Base-by-base conservation (phyloP, 2,113 vertebrate genomes). In the Perca flavescens region DNA sequence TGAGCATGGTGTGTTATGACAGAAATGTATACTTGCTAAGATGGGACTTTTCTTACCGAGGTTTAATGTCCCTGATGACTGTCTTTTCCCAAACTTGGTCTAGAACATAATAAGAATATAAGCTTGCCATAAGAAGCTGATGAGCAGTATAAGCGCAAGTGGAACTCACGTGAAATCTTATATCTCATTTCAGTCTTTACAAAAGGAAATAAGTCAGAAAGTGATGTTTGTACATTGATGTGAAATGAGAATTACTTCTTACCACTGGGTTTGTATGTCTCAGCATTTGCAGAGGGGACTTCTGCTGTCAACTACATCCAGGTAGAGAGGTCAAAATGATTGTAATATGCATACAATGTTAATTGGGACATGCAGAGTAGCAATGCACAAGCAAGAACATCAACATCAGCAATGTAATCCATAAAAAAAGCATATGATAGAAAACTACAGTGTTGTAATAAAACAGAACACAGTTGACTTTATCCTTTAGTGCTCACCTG, bases 401-500 rank as follows among this genome's bases (percentile, higher is more conserved):
- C 2, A 17, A 52, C 9, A 57, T 46, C 34, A 50, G 22, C 8
- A 50, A 34, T 13, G 11, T 16, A n/a, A 47, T 56, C 13, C 34
- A 64, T 72, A 12, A 46, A 14, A 61, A 58, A 60, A 54, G n/a
- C 3, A 58, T 9, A 16, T 58, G 12, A 58, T 16, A 28, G 1
- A 28, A 73, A 49, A 43, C 8, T 56, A 43, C 7, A 12, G 69
- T 34, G 31, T 34, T 47, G 14, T 12, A 43, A 52, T 53, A 15
- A 34, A 68, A 34, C 17, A 12, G 10, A 65, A 68, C 28, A 71
- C 52, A 21, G 28, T 2, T 52, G 28, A 52, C 7, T 52, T 62
- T 34, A 15, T 74, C 34, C 43, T 34, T 22, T 19, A 12, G 17
- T 31, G 49, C 46, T 71, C 79, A 88, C 83, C 83, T 83, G 79